These are phyloP conservation scores for Ellobius talpinus DNA, from an alignment of 2,113 vertebrate genomes.

Conservation along the genomic window DNA sequence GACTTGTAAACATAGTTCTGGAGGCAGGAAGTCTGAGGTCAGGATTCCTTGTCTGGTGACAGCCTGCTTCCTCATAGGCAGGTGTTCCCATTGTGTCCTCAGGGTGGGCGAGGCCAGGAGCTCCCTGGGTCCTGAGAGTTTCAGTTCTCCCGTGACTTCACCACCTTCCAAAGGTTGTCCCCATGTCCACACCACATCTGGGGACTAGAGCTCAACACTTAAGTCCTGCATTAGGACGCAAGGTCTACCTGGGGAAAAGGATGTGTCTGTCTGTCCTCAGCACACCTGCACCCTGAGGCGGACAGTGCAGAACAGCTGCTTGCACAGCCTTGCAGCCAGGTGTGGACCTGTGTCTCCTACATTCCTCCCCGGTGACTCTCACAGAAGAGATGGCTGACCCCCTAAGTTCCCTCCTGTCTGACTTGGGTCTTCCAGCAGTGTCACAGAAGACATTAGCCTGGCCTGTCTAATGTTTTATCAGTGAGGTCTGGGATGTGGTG, in stretches of 20 bases:
- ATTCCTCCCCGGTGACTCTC: too few relatives aligned
- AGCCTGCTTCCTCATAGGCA: not conserved
- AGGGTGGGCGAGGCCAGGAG: not conserved
- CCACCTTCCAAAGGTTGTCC: not conserved
- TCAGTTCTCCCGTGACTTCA: rapidly evolving
- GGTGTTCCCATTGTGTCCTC: not conserved
- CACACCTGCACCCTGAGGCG: not conserved
- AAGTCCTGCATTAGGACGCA: rapidly evolving
- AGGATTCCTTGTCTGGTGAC: not conserved
- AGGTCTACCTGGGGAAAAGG: not conserved
- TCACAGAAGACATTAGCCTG: rapidly evolving
- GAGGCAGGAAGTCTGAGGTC: not conserved
- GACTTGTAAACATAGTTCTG: not conserved
- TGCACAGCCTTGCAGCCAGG: rapidly evolving
- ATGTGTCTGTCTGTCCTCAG: too few relatives aligned
- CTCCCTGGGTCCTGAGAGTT: not conserved
- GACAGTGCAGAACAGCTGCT: rapidly evolving
- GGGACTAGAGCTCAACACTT: not conserved
- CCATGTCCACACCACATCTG: too few relatives aligned
- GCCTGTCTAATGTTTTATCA: not conserved
- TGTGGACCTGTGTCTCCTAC: too few relatives aligned
- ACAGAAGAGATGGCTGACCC: rapidly evolving
- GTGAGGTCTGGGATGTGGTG: not conserved
- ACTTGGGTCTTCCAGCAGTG: too few relatives aligned
- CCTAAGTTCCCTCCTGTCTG: not conserved